Evolutionary conservation across 1,140 invertebrate species (phyloP).

Genomic region (Eubasilissa regina): DNA sequence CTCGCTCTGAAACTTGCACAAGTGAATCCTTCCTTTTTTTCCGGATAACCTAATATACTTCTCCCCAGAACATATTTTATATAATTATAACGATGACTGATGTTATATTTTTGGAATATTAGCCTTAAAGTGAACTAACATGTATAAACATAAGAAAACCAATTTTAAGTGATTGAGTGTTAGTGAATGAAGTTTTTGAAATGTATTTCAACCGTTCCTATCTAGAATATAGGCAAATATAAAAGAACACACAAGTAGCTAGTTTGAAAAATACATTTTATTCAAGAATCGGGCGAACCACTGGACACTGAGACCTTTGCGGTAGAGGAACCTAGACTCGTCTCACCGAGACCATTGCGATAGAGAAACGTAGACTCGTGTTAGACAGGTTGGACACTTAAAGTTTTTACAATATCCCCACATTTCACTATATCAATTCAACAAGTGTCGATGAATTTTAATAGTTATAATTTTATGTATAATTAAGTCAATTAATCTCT

Average conservation of each 20-base stretch:
- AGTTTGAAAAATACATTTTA: constrained; percentile 41
- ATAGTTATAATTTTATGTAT: too few species aligned
- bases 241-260: constrained; percentile 38
- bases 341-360: not conserved
- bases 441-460: too few species aligned
- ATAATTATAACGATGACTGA: constrained; percentile 58
- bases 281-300: not conserved
- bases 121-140: constrained; percentile 56
- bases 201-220: constrained; percentile 58
- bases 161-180: constrained; percentile 35
- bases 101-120: constrained; percentile 60
- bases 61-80: constrained; percentile 48
- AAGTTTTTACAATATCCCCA: not conserved
- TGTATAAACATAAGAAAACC: constrained; percentile 23
- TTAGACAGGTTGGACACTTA: constrained; percentile 3
- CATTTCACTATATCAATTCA: too few species aligned
- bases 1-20: constrained; percentile 13
- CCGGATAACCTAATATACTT: constrained; percentile 40
- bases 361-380: not conserved
- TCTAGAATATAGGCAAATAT: constrained; percentile 51
- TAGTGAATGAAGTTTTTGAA: constrained; percentile 47
- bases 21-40: constrained; percentile 58
- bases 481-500: too few species aligned
- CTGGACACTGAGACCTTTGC: not conserved
- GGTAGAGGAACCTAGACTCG: not conserved